Conservation (phyloP, 2,888 invertebrate species). For the Parthenolecanium corni region DNA sequence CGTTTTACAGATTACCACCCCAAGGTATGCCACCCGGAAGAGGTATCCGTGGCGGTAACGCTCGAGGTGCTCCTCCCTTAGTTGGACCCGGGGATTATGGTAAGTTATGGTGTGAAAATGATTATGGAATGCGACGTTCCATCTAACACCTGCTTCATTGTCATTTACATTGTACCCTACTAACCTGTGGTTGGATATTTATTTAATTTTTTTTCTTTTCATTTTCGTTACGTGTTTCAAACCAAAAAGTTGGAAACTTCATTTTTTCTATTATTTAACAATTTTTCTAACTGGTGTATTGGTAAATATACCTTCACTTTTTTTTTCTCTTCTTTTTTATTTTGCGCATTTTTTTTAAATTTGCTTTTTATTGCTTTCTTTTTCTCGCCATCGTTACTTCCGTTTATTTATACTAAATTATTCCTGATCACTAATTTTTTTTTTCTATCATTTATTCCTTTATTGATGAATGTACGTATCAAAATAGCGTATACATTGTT, state of each 20-base stretch:
- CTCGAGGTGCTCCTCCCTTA: conserved; percentile 17
- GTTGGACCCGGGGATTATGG: conserved; percentile 24
- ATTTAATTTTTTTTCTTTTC: neutral
- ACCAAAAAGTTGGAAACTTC: too few relatives aligned
- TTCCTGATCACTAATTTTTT: too few relatives aligned
- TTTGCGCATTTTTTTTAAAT: neutral
- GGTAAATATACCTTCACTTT: neutral
- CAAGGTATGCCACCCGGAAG: conserved; percentile 14
- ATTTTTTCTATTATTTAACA: too few relatives aligned
- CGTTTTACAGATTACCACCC: conserved; percentile 8
- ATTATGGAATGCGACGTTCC: conserved; percentile 12
- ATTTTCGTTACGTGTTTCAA: neutral
- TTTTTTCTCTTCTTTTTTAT: neutral
- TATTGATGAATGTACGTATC: too few relatives aligned
- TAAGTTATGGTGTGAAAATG: conserved; percentile 22
- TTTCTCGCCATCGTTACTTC: neutral
- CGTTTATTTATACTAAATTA: too few relatives aligned
- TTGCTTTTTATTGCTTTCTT: neutral
- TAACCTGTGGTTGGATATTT: neutral
- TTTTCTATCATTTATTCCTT: too few relatives aligned
- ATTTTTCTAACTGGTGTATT: neutral
- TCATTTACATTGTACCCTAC: too few relatives aligned
- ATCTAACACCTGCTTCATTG: conserved; percentile 10
- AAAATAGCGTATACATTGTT: too few relatives aligned
- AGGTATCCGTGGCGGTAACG: conserved; percentile 12